Conservation (phyloP, 1,140 invertebrate genomes). For the Euura saliciscinereae region DNA sequence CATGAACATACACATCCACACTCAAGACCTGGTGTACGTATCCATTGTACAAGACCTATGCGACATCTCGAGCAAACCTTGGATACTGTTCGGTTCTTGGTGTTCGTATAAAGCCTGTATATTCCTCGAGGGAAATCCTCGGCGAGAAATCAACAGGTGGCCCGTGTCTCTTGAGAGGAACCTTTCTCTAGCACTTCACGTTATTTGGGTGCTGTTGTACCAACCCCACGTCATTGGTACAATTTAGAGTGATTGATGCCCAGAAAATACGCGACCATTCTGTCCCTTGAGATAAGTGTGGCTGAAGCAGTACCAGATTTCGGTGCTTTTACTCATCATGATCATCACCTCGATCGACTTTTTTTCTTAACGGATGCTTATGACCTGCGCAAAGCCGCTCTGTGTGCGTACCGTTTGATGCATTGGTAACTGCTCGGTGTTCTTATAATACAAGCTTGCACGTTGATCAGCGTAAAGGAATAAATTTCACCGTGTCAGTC, state of each 20-base stretch:
- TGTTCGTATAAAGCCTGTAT: neutral
- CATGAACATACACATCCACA: neutral
- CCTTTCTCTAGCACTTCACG: neutral
- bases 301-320: too few species aligned
- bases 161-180: constrained; percentile 3
- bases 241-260: neutral
- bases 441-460: too few species aligned
- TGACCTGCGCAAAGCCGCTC: too few species aligned
- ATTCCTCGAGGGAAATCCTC: neutral
- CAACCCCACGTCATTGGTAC: neutral
- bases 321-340: too few species aligned
- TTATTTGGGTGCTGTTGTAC: neutral
- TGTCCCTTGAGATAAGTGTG: too few species aligned
- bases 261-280: neutral
- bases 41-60: neutral
- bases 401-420: too few species aligned
- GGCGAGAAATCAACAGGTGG: constrained; percentile 6
- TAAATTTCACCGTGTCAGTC: constrained; percentile 5
- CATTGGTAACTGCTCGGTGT: too few species aligned
- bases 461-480: neutral
- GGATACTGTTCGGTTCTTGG: neutral
- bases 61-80: neutral
- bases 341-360: too few species aligned
- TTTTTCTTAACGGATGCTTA: too few species aligned
- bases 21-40: neutral